Percentiles rank a stretch among this genome's conserved stretches.
Evolutionary conservation across 37 sponge, comb jelly and placozoan genomes (phyloP).

Genomic region (Theonella swinhoei): DNA sequence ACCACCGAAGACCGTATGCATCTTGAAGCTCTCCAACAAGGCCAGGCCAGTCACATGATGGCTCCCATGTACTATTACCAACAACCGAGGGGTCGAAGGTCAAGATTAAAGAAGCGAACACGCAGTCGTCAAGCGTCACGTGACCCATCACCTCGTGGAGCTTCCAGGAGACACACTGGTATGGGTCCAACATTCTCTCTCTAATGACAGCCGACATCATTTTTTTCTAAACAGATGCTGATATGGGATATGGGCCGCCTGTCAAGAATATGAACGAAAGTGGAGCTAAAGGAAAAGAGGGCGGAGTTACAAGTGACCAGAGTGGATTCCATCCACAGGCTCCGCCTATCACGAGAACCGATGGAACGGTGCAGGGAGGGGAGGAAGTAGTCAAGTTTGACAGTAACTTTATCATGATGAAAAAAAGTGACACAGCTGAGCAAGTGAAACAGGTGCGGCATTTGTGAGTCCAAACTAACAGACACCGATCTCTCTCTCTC

Average conservation of each 20-base stretch:
- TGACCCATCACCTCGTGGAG: background rate
- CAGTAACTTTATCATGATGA: conserved; percentile 65
- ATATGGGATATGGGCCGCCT: conserved; percentile 59
- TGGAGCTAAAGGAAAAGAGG: background rate
- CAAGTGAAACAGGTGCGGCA: conserved; percentile 8
- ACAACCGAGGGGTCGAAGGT: background rate
- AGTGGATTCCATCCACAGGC: conserved; percentile 59
- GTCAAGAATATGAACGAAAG: background rate
- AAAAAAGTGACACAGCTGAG: conserved; percentile 15
- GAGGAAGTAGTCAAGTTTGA: conserved; percentile 34
- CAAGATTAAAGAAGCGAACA: background rate
- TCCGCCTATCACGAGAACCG: conserved; percentile 43
- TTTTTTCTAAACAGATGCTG: conserved; percentile 26
- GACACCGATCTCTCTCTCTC: background rate
- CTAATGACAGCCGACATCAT: no score
- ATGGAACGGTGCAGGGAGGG: background rate
- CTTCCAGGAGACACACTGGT: conserved; percentile 18
- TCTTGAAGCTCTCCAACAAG: background rate
- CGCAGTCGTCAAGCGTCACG: background rate
- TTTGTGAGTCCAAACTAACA: background rate
- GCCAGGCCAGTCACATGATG: background rate
- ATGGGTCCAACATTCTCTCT: background rate
- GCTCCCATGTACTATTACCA: background rate
- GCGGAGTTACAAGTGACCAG: background rate
- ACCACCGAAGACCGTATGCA: conserved; percentile 45